phyloP scores from a whole-genome alignment of 2,888 invertebrate genomes.

The Dynastes maya region DNA sequence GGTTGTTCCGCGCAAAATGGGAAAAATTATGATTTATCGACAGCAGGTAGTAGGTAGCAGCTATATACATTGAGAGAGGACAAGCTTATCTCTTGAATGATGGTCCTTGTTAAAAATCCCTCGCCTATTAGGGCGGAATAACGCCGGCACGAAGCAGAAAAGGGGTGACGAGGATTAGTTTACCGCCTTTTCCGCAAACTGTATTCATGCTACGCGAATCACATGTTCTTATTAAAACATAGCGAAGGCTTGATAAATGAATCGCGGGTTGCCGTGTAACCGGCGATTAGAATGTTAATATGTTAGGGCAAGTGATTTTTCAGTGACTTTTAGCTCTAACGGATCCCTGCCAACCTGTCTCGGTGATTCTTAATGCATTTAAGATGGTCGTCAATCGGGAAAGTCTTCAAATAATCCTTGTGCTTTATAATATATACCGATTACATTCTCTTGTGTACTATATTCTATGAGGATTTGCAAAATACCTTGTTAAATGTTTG shows the following conservation, averaged over 20 bases:
- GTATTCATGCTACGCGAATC: conserved; percentile 48
- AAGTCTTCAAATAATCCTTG: conserved; percentile 54
- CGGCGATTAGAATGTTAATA: conserved; percentile 63
- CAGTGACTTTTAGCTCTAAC: conserved; percentile 48
- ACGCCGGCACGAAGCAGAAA: conserved; percentile 1
- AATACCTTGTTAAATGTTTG: too few relatives aligned
- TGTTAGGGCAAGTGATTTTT: conserved; percentile 64
- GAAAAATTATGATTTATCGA: conserved; percentile 66
- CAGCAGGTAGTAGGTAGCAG: conserved; percentile 63
- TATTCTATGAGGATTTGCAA: too few relatives aligned
- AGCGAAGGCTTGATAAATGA: conserved; percentile 56
- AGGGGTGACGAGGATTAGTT: conserved; percentile 35
- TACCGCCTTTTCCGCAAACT: conserved; percentile 14
- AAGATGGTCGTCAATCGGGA: conserved; percentile 53
- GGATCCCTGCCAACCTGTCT: conserved; percentile 51
- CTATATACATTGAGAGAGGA: conserved; percentile 57
- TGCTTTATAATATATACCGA: conserved; percentile 3
- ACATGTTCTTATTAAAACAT: conserved; percentile 52
- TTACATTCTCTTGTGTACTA: too few relatives aligned
- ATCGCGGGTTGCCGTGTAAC: conserved; percentile 53
- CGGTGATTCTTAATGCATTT: conserved; percentile 55
- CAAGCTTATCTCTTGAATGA: conserved; percentile 67
- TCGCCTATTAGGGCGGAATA: conserved; percentile 63
- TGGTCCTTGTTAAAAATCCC: conserved; percentile 67
- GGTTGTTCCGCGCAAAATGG: conserved; percentile 50